Base-by-base conservation (phyloP, 2,888 invertebrate species). In the Spodoptera picta region DNA sequence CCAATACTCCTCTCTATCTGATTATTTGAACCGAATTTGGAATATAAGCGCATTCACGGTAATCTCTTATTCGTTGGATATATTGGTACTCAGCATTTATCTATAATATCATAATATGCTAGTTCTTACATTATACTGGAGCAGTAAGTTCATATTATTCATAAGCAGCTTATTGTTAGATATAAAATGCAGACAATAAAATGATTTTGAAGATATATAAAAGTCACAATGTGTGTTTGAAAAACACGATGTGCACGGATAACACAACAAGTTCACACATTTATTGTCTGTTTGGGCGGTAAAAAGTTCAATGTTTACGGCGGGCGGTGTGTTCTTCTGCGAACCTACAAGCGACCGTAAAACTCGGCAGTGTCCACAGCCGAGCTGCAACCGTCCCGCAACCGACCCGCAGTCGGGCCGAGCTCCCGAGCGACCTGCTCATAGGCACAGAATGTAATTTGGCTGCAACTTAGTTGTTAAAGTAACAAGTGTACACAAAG, bases 291-390 rank as follows among this genome's bases (percentile, higher is more conserved):
- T 48, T 50, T 55, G 53, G 31, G 60, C 27, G 52, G 31, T 23
- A 55, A 65, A 64, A 59, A 65, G 47, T 74, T 69, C n/a, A 46
- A 55, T 60, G 61, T 59, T 41, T 56, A 66, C 36, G 24, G 64
- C 52, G 63, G 58, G 55, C 42, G 23, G 24, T 19, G 10, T n/a
- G 49, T 60, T 65, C 57, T 14, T 51, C 48, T 44, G 11, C 31
- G 14, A 19, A 52, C 55, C 47, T 31, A 48, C 50, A 43, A 7
- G 42, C 12, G 14, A 53, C 57, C 50, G 62, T 70, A 68, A 66
- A 53, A 54, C 36, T 42, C 48, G 27, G 58, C 63, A 53, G 45
- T 42, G 46, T 53, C 12, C 42, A 42, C 44, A 31, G 24, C n/a
- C 43, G 55, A 48, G 51, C 55, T 53, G 58, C 54, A 69, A 50